Evolutionary conservation across 2,888 invertebrate species (phyloP).

Genomic region (Cryptus viduatorius): DNA sequence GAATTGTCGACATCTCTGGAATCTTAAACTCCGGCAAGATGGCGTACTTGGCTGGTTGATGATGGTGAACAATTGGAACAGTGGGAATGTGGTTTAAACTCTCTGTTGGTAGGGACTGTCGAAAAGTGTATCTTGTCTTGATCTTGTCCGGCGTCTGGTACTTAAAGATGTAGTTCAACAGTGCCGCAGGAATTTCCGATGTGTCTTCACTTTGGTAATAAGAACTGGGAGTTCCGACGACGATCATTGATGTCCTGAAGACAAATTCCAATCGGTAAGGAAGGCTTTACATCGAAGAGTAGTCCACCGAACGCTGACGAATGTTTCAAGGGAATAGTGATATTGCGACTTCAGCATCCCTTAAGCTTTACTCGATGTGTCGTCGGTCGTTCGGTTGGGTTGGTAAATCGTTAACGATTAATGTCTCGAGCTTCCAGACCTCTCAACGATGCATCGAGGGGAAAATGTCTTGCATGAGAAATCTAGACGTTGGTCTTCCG

Average conservation of each 20-base stretch:
- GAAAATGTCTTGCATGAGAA: conserved; percentile 18
- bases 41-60: conserved; percentile 59
- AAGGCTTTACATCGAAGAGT: background rate
- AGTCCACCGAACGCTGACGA: too few species aligned
- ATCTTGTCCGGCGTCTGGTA: conserved; percentile 72
- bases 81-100: conserved; percentile 69
- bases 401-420: conserved; percentile 12
- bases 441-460: background rate
- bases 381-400: background rate
- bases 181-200: conserved; percentile 51
- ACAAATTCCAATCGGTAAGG: background rate
- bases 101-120: conserved; percentile 69
- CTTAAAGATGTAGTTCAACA: conserved; percentile 67
- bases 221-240: conserved; percentile 15
- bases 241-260: conserved; percentile 41
- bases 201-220: conserved; percentile 46
- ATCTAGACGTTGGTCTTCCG: background rate
- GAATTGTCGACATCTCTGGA: conserved; percentile 69
- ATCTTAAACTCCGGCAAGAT: conserved; percentile 70
- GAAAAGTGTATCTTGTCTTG: conserved; percentile 72
- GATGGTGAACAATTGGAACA: conserved; percentile 61
- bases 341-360: too few species aligned
- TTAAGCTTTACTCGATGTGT: too few species aligned
- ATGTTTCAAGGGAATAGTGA: too few species aligned
- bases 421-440: background rate